phyloP scores from a whole-genome alignment of 2,113 vertebrate species.

The Origma solitaria region DNA sequence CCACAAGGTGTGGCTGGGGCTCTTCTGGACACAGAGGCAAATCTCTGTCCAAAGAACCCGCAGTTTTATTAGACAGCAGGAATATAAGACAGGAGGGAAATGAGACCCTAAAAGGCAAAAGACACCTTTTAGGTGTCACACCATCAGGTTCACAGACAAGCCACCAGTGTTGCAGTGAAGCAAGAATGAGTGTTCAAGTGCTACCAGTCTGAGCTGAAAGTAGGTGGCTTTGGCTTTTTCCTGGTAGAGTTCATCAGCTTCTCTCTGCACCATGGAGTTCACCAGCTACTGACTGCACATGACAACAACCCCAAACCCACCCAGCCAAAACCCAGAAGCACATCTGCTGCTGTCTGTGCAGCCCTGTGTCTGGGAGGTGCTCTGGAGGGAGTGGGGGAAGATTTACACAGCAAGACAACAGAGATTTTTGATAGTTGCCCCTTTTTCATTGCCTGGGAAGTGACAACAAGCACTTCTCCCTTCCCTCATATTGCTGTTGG shows the following conservation, averaged over 20 bases:
- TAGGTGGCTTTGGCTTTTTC: neutral
- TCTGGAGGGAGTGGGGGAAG: neutral
- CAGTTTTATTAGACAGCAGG: neutral
- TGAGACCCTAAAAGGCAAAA: neutral
- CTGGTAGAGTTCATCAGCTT: neutral
- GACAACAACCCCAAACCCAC: neutral
- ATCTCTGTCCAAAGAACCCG: neutral
- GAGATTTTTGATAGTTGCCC: neutral
- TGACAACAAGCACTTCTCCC: neutral
- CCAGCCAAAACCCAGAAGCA: neutral
- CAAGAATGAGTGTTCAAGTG: neutral
- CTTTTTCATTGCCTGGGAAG: neutral
- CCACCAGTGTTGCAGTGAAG: rapidly evolving
- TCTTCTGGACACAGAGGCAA: neutral
- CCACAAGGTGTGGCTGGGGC: neutral
- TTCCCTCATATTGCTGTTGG: rapidly evolving
- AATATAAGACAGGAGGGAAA: neutral
- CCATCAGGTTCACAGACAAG: neutral
- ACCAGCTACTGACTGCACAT: neutral
- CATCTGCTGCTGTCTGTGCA: neutral
- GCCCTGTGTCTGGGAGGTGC: neutral
- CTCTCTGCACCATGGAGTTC: neutral
- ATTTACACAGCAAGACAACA: neutral
- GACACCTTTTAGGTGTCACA: too few species aligned
- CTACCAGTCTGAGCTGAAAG: neutral